These are phyloP conservation scores for Stenodema calcarata DNA, from an alignment of 2,888 invertebrate genomes.

Conservation along the genomic window DNA sequence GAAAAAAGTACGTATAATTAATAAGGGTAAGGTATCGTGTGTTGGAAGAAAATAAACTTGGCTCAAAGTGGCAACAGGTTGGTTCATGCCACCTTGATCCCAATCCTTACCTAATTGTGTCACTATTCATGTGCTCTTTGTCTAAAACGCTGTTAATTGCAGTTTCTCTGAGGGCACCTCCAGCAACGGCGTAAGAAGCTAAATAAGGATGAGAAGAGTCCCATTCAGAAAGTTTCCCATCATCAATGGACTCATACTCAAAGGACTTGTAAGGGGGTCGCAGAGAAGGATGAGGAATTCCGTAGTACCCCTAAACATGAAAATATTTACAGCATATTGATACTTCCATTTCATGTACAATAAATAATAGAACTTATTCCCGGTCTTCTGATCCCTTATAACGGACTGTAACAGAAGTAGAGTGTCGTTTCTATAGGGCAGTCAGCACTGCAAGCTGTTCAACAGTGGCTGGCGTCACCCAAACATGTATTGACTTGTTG, in stretches of 20 bases:
- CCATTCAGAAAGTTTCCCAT: slow-evolving; percentile 60
- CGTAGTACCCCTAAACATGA: slow-evolving; percentile 50
- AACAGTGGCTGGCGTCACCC: background rate
- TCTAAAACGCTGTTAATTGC: slow-evolving; percentile 62
- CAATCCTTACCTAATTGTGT: slow-evolving; percentile 54
- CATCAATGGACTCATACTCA: slow-evolving; percentile 63
- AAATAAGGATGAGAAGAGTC: slow-evolving; percentile 61
- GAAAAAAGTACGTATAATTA: background rate
- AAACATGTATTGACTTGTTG: background rate
- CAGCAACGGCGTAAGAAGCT: slow-evolving; percentile 60
- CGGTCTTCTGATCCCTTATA: background rate
- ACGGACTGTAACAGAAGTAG: background rate
- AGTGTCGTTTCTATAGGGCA: background rate
- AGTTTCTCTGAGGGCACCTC: slow-evolving; percentile 61
- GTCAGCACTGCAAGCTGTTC: background rate
- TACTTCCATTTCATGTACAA: background rate
- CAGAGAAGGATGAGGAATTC: slow-evolving; percentile 58
- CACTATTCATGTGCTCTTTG: slow-evolving; percentile 58
- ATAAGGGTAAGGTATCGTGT: background rate
- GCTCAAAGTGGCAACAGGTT: slow-evolving; percentile 9
- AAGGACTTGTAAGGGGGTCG: slow-evolving; percentile 62
- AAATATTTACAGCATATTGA: slow-evolving; percentile 18
- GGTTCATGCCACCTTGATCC: background rate
- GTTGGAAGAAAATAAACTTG: background rate
- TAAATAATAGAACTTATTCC: background rate